phyloP scores from a whole-genome alignment of 2,797 vertebrate species.

The Ctenosaura bakeri region DNA sequence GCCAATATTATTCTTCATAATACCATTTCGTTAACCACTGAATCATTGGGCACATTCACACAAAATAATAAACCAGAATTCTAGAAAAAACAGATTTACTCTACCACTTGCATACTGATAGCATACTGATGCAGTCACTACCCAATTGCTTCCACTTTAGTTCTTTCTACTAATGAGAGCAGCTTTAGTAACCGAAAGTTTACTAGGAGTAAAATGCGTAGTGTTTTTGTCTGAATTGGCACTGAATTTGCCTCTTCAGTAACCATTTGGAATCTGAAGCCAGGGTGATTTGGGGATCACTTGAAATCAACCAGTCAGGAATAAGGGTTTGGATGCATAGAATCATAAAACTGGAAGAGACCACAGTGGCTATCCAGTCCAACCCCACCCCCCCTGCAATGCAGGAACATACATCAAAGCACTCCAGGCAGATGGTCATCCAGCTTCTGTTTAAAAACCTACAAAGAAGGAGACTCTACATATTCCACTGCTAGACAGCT shows the following conservation, averaged over 20 bases:
- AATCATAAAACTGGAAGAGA: too few species aligned
- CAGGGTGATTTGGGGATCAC: not conserved
- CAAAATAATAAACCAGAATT: not conserved
- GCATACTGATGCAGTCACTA: not conserved
- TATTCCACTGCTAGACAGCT: too few species aligned
- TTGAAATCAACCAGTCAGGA: not conserved
- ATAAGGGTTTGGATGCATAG: not conserved
- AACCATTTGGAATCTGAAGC: not conserved
- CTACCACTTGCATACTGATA: not conserved
- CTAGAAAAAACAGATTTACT: not conserved
- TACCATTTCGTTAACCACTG: constrained; percentile 34
- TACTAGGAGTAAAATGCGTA: not conserved
- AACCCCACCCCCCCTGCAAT: too few species aligned
- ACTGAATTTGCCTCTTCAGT: not conserved
- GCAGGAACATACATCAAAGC: too few species aligned
- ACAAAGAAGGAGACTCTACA: too few species aligned
- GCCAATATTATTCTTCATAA: not conserved
- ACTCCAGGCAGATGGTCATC: too few species aligned
- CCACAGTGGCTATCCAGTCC: too few species aligned
- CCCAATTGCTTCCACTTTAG: not conserved
- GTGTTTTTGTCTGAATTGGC: not conserved
- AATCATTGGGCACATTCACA: not conserved
- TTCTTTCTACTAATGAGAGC: not conserved
- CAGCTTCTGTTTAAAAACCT: too few species aligned
- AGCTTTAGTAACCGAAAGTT: not conserved